These are phyloP conservation scores for Mellivora capensis DNA, from an alignment of 2,113 vertebrate genomes.

Conservation along the genomic window DNA sequence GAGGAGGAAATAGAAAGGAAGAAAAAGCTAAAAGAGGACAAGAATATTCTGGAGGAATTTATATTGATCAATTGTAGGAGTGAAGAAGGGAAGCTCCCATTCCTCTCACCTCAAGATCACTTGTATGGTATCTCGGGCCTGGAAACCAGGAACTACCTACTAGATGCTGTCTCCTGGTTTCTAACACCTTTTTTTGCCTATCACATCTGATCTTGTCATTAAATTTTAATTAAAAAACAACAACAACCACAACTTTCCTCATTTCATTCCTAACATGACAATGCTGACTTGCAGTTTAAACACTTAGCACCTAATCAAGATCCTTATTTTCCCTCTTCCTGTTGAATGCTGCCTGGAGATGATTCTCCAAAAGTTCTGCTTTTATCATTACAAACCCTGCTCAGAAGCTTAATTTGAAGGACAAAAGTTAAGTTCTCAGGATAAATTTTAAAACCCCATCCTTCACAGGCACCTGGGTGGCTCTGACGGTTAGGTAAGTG, in stretches of 20 bases:
- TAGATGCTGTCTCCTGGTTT: background rate
- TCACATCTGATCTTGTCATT: background rate
- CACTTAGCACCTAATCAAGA: background rate
- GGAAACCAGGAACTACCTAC: background rate
- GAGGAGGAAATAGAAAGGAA: background rate
- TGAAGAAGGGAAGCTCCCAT: background rate
- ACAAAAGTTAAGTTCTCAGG: background rate
- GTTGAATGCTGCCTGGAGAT: background rate
- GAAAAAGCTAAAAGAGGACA: conserved; percentile 11
- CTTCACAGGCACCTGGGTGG: too few relatives aligned
- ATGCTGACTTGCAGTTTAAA: background rate
- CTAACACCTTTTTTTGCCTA: background rate
- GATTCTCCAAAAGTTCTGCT: background rate
- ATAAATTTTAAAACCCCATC: background rate
- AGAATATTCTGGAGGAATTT: background rate
- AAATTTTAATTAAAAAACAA: background rate
- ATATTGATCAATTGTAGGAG: background rate
- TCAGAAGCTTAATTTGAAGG: background rate
- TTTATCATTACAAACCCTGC: background rate
- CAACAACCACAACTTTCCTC: background rate
- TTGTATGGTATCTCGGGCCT: background rate
- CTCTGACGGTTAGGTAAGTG: too few relatives aligned
- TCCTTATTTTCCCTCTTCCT: background rate
- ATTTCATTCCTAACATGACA: background rate
- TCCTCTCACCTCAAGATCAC: background rate